phyloP scores from a whole-genome alignment of 2,797 vertebrate genomes.

The Hapalemur alaotrensis region DNA sequence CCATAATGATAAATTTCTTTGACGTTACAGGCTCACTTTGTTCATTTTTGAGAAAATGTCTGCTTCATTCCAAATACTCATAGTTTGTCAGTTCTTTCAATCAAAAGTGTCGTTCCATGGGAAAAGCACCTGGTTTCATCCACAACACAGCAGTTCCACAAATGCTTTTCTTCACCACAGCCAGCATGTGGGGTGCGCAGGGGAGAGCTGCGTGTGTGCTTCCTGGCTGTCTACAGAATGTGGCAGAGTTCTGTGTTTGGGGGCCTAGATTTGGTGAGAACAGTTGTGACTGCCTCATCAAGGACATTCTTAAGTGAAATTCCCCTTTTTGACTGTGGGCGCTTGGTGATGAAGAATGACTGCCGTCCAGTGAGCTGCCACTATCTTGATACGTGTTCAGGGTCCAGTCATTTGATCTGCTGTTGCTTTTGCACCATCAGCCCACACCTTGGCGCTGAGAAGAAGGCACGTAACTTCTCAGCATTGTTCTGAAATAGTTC shows the following conservation, averaged over 20 bases:
- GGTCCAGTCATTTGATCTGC: not conserved
- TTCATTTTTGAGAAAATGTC: not conserved
- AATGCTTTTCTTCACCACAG: not conserved
- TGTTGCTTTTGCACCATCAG: fast-evolving
- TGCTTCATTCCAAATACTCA: not conserved
- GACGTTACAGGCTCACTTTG: not conserved
- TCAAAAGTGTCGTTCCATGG: not conserved
- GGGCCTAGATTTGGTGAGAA: not conserved
- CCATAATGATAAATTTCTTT: not conserved
- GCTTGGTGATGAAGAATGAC: not conserved
- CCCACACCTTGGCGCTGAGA: not conserved
- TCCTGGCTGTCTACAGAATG: not conserved
- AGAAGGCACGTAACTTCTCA: not conserved
- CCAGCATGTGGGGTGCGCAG: too few species aligned
- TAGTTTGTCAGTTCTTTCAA: not conserved
- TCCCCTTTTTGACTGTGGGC: not conserved
- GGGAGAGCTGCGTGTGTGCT: fast-evolving
- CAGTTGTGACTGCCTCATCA: too few species aligned
- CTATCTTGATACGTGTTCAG: too few species aligned
- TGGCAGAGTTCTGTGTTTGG: not conserved
- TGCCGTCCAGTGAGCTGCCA: too few species aligned
- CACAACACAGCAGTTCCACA: fast-evolving
- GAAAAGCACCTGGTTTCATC: fast-evolving
- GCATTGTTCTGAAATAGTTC: not conserved
- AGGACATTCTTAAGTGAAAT: too few species aligned